Conservation (phyloP, 2,888 invertebrate species). For the Stenodera caucasica region DNA sequence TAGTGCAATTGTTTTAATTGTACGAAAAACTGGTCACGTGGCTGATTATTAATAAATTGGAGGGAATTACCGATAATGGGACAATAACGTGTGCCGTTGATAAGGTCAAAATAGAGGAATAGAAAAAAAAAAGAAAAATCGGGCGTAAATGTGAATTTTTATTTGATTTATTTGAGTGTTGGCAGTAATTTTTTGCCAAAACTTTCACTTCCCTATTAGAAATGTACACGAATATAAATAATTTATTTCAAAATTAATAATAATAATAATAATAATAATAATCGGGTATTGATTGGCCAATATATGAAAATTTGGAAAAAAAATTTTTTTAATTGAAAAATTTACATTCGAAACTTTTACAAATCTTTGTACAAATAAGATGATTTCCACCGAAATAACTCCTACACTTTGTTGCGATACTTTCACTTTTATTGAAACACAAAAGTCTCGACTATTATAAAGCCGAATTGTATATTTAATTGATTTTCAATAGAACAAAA, state of each 20-base stretch:
- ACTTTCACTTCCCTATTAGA: constrained; percentile 5
- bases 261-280: background rate
- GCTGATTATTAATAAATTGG: background rate
- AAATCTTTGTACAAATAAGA: background rate
- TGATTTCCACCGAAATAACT: constrained; percentile 28
- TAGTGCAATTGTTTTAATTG: background rate
- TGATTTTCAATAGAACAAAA: too few relatives aligned
- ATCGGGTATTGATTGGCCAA: background rate
- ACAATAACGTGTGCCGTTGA: background rate
- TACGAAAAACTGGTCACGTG: background rate
- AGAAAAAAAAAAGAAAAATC: background rate
- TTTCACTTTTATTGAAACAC: constrained; percentile 47
- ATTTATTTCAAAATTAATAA: too few relatives aligned
- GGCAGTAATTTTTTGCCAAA: background rate
- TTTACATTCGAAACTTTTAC: background rate
- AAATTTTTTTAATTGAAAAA: background rate
- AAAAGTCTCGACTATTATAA: constrained; percentile 38
- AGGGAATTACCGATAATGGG: background rate
- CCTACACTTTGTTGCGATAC: constrained; percentile 43
- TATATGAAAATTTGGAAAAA: too few relatives aligned
- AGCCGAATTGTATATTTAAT: too few relatives aligned
- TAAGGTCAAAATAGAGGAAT: too few relatives aligned
- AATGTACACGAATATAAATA: background rate
- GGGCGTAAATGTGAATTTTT: background rate
- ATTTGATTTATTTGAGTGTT: background rate